Conservation (phyloP, 2,113 vertebrate genomes). For the Neopipo cinnamomea region DNA sequence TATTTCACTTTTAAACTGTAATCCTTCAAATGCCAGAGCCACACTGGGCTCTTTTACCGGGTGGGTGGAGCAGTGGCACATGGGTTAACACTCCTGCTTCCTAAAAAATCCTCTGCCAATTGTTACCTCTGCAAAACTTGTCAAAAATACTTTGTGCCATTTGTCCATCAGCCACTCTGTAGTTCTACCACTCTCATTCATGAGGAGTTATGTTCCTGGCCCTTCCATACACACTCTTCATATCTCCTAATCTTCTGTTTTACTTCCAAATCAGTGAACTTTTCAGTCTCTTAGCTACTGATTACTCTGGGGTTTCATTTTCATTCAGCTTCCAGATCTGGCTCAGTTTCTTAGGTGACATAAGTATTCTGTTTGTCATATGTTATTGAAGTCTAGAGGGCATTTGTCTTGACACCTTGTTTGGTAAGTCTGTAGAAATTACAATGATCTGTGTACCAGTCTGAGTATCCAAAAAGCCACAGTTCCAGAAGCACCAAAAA, state of each 20-base stretch:
- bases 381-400: fast-evolving
- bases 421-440: background rate
- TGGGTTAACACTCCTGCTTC: background rate
- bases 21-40: background rate
- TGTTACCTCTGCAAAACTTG: background rate
- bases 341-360: background rate
- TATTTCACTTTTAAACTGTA: background rate
- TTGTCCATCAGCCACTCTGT: background rate
- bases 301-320: background rate
- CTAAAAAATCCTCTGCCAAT: background rate
- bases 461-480: background rate
- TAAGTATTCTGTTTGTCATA: background rate
- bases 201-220: background rate
- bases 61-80: background rate
- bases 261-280: background rate
- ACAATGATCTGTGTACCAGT: background rate
- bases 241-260: background rate
- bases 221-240: background rate
- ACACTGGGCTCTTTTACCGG: background rate
- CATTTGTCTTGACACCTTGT: background rate
- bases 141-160: background rate
- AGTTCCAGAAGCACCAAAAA: background rate
- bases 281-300: background rate
- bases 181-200: background rate
- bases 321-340: background rate